phyloP scores from a whole-genome alignment of 2,113 vertebrate species.

The Alethe diademata region DNA sequence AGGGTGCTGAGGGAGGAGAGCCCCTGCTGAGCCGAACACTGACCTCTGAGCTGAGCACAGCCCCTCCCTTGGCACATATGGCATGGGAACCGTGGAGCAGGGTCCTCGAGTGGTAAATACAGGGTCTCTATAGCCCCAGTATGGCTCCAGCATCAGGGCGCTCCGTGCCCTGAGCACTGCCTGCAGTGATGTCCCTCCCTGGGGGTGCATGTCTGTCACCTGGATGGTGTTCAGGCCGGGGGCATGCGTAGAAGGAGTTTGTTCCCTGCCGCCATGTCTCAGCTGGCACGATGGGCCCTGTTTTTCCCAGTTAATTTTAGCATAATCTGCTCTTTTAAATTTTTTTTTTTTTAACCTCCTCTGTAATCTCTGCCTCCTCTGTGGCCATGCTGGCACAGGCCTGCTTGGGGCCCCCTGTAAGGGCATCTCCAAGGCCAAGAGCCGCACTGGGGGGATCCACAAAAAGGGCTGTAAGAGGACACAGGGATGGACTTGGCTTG shows the following conservation, averaged over 20 bases:
- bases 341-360: background rate
- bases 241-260: background rate
- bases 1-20: background rate
- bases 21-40: fast-evolving
- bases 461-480: background rate
- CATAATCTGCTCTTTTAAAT: background rate
- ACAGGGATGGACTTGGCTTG: background rate
- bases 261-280: background rate
- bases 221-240: fast-evolving
- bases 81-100: fast-evolving
- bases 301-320: slow-evolving; percentile 64
- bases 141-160: fast-evolving
- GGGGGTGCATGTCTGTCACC: fast-evolving
- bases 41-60: background rate
- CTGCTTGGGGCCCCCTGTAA: background rate
- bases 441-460: fast-evolving
- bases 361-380: slow-evolving; percentile 19
- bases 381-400: background rate
- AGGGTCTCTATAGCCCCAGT: background rate
- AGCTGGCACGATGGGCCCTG: background rate
- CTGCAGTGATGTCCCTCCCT: fast-evolving
- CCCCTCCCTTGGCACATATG: fast-evolving
- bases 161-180: background rate
- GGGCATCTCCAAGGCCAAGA: background rate
- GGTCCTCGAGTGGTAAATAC: fast-evolving